These are phyloP conservation scores for Limonius californicus DNA, from an alignment of 1,140 invertebrate species.

Conservation along the genomic window DNA sequence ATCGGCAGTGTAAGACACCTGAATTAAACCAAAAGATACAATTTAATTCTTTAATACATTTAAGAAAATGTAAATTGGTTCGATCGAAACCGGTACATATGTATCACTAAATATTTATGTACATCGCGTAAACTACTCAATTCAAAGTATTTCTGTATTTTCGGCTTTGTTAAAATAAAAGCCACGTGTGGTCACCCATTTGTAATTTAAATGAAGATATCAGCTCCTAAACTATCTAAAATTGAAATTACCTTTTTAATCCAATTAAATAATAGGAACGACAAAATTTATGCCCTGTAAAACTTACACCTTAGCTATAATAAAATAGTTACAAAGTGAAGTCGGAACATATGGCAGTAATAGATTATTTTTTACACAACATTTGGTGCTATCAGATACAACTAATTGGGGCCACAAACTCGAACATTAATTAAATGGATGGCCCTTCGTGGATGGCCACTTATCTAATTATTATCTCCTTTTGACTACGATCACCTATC, in stretches of 20 bases:
- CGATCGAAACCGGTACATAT: too few species aligned
- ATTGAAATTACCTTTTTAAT: background rate
- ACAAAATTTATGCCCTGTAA: background rate
- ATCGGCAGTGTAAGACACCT: too few species aligned
- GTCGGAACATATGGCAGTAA: slow-evolving; percentile 21
- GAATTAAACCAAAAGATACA: too few species aligned
- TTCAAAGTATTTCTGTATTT: too few species aligned
- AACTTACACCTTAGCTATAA: slow-evolving; percentile 4
- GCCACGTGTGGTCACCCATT: too few species aligned
- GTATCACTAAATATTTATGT: too few species aligned
- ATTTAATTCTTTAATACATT: too few species aligned
- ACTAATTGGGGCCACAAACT: slow-evolving; percentile 29
- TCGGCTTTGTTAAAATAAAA: too few species aligned
- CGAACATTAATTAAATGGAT: slow-evolving; percentile 28
- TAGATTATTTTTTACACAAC: slow-evolving; percentile 29
- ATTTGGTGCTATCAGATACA: slow-evolving; percentile 33
- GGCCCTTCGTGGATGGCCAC: background rate
- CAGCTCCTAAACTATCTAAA: background rate
- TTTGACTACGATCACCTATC: slow-evolving; percentile 15
- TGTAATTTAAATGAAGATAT: background rate
- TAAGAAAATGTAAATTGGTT: too few species aligned
- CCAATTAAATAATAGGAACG: background rate
- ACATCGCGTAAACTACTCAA: too few species aligned
- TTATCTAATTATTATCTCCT: slow-evolving; percentile 23
- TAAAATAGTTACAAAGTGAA: slow-evolving; percentile 6